A percentile compares a stretch with the other conserved stretches of the same genome.
phyloP scores from a whole-genome alignment of 2,113 vertebrate genomes.

The Pipra filicauda region DNA sequence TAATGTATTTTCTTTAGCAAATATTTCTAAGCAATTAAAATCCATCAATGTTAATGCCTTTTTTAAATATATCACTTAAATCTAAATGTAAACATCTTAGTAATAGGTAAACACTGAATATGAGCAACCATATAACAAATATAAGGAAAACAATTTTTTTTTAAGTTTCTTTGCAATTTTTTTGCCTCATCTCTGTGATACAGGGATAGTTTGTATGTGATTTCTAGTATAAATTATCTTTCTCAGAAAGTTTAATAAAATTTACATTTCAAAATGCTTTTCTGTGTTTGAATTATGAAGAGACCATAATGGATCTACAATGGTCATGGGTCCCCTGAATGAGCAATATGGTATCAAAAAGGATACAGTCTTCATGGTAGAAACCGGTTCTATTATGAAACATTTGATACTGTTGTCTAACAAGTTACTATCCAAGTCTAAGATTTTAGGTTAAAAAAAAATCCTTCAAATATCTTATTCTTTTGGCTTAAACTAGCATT shows the following conservation, averaged over 20 bases:
- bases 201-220: not conserved
- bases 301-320: not conserved
- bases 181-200: not conserved
- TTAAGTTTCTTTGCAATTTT: not conserved
- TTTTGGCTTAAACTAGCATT: not conserved
- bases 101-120: not conserved
- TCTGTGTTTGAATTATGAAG: not conserved
- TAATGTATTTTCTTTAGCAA: not conserved
- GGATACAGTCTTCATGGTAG: accelerated
- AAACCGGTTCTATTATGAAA: not conserved
- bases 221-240: not conserved
- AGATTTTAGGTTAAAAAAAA: not conserved
- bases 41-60: not conserved
- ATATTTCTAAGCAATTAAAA: not conserved
- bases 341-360: not conserved
- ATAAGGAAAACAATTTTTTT: not conserved
- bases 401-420: not conserved
- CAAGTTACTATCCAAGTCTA: not conserved
- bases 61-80: not conserved
- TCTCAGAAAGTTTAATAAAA: not conserved
- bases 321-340: not conserved
- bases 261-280: not conserved
- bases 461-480: not conserved
- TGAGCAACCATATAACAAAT: not conserved
- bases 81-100: not conserved